phyloP scores from a whole-genome alignment of 2,797 vertebrate genomes.

The Cheirogaleus major region DNA sequence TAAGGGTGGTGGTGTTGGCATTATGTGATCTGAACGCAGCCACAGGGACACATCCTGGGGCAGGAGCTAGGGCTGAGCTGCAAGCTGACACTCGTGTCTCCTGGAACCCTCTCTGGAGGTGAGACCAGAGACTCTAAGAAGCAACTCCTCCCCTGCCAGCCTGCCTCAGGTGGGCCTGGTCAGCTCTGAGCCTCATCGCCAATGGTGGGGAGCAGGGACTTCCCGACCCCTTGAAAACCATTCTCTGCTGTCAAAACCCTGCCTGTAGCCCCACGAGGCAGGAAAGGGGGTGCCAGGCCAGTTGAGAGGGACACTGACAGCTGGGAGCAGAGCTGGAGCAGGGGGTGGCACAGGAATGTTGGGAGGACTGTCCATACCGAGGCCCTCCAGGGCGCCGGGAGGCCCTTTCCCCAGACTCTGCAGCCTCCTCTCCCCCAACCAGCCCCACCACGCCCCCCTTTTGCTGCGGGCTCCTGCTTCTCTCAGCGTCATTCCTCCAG shows the following conservation, averaged over 20 bases:
- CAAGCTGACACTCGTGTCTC: accelerated
- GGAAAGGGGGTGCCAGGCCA: not conserved
- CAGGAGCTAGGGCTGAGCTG: not conserved
- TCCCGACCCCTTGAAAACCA: not conserved
- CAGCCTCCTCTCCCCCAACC: not conserved
- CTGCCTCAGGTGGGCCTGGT: not conserved
- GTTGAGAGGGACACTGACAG: not conserved
- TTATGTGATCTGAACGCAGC: not conserved
- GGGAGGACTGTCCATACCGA: not conserved
- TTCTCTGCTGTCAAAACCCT: not conserved
- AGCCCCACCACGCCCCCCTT: accelerated
- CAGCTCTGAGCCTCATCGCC: not conserved
- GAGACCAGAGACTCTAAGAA: not conserved
- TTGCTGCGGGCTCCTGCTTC: not conserved
- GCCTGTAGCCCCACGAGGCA: not conserved
- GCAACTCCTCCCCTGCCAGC: not conserved
- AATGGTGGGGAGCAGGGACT: not conserved
- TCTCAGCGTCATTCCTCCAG: not conserved
- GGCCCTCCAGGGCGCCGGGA: not conserved
- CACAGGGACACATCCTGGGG: not conserved
- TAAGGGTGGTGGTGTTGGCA: not conserved
- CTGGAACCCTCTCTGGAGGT: not conserved
- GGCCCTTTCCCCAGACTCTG: too few species aligned
- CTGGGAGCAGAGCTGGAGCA: not conserved
- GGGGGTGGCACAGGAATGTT: accelerated